A percentile compares a stretch with the other conserved stretches of the same genome.
Evolutionary conservation across 2,113 vertebrate species (phyloP).

Genomic region (Mellivora capensis): DNA sequence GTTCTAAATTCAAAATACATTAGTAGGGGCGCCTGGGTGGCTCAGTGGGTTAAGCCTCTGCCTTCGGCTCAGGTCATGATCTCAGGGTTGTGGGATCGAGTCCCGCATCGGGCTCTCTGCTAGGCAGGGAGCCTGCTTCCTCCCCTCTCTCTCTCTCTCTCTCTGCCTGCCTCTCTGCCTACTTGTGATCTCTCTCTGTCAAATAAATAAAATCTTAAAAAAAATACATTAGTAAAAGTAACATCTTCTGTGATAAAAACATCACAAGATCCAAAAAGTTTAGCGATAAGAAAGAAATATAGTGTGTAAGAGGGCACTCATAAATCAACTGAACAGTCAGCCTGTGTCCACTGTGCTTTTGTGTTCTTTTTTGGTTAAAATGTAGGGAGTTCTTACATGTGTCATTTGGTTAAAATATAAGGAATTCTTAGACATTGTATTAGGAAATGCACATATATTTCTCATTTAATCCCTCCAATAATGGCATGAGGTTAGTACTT

Average conservation of each 20-base stretch:
- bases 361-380: neutral
- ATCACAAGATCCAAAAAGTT: neutral
- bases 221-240: neutral
- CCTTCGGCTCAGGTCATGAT: too few species aligned
- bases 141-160: too few species aligned
- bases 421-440: neutral
- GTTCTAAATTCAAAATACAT: constrained; percentile 16
- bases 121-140: too few species aligned
- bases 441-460: neutral
- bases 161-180: too few species aligned
- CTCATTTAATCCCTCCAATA: neutral
- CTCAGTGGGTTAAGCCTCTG: too few species aligned
- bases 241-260: neutral
- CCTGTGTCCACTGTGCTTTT: neutral
- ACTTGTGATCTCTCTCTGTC: too few species aligned
- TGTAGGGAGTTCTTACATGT: neutral
- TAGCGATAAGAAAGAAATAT: neutral
- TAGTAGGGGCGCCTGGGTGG: too few species aligned
- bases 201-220: too few species aligned
- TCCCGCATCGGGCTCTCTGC: too few species aligned
- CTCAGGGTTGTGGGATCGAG: too few species aligned
- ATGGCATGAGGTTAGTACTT: neutral
- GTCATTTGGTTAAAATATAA: neutral
- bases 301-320: neutral
- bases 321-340: neutral